Conservation (phyloP, 2,797 vertebrate species). For the Scomberomorus guttatus region DNA sequence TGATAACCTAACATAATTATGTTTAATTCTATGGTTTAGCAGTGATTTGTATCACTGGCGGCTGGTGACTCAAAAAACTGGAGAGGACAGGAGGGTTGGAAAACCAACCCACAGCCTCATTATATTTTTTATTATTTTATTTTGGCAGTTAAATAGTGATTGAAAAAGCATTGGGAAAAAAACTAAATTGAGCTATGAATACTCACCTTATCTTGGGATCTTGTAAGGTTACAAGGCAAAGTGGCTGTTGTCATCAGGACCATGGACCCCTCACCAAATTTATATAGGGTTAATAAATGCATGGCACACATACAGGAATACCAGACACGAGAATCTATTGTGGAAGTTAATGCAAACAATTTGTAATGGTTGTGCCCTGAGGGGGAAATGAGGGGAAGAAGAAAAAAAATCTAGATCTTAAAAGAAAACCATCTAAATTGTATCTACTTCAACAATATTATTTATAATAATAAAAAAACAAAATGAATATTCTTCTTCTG, state of each 20-base stretch:
- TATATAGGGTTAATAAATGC: conserved; percentile 66
- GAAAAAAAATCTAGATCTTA: conserved; percentile 20
- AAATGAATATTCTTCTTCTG: neutral
- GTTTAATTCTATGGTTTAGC: neutral
- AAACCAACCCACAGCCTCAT: too few species aligned
- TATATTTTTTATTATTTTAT: too few species aligned
- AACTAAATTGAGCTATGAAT: too few species aligned
- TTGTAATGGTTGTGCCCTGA: conserved; percentile 65
- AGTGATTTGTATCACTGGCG: too few species aligned
- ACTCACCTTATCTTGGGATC: too few species aligned
- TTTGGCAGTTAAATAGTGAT: too few species aligned
- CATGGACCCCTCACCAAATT: conserved; percentile 18
- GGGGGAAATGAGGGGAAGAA: conserved; percentile 59
- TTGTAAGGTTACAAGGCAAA: too few species aligned
- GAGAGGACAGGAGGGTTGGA: neutral
- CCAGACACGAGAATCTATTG: conserved; percentile 56
- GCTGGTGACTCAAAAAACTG: too few species aligned
- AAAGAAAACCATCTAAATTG: neutral
- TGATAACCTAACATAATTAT: neutral
- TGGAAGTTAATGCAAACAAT: conserved; percentile 33
- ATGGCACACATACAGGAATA: conserved; percentile 42
- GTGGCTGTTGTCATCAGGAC: too few species aligned
- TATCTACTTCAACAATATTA: neutral
- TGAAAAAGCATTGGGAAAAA: too few species aligned
- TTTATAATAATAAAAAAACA: neutral